Base-by-base conservation (phyloP, 2,888 invertebrate species). In the Acrobasis repandana region DNA sequence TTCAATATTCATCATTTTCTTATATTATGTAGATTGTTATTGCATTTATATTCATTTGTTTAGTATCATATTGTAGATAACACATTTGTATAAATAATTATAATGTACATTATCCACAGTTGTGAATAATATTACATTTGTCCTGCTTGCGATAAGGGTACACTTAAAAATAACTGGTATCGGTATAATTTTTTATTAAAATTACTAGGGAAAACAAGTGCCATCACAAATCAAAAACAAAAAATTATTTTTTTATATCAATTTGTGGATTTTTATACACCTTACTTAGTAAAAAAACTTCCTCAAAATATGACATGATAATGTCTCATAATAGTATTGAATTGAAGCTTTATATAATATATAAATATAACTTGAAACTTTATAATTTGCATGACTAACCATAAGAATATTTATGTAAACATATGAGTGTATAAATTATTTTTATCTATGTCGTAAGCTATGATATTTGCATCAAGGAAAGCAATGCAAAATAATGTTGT, bases 1-100 rank as follows among this genome's bases (percentile, higher is more conserved):
- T 58, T 16, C 14, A 9, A 33, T 33, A 33, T 51, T 14, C n/a
- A 33, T 14, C 9, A 6, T 20, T 64, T 68, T 59, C 56, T 20
- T 62, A 51, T 51, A 49, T 46, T 60, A 38, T 65, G 47, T 57
- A 33, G 50, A 56, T 63, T 61, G 61, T 67, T 61, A 57, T 67
- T 61, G 61, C 64, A 48, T 63, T 66, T 56, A 50, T 61, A 61
- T 62, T 63, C 65, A 58, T 58, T 54, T 65, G 20, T 18, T 56
- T 62, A 14, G 3, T 66, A 69, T 20, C 28, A 50, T 50, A 14
- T 14, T 43, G 43, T 20, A 28, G 3, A 14, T 11, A 28, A 28
- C 14, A 50, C n/a, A 50, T 33, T 50, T 50, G 50, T 50, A n/a
- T 50, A 28, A 50, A 50, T 50, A 50, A 20, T 28, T 6, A 6